Base-by-base conservation (phyloP, 2,888 invertebrate genomes). In the Cistogaster globosa region DNA sequence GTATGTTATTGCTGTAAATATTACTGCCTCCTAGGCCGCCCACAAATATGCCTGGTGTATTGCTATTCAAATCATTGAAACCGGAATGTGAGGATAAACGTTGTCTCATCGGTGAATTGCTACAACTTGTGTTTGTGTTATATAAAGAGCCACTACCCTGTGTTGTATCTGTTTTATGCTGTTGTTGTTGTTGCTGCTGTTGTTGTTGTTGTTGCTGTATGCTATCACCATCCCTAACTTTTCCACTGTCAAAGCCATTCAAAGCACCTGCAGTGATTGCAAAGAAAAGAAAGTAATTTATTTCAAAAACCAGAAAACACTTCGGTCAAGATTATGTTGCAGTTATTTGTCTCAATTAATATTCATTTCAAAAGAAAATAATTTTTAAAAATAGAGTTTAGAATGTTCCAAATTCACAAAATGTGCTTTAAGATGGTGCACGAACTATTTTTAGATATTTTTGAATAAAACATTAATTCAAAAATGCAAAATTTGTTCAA, bases 1-100 rank as follows among this genome's bases (percentile, higher is more conserved):
- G 82, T 75, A 85, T 82, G 53, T 62, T 86, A 53, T 86, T 86
- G 62, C 57, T 75, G 51, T 83, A 86, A 58, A 86, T 83, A 22
- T 86, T 83, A 36, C 83, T 86, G 79, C 86, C 86, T 38, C 86
- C 86, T 63, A 80, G 58, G 72, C 86, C 86, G 14, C 85, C 85
- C 36, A 85, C 82, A 79, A 85, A 85, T 16, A 85, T 65, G 60
- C 85, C 85, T 48, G 82, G 63, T 71, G 69, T 71, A 58, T 74
- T 77, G 45, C 72, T 57, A 81, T 78, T 85, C 75, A 85, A 82
- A 82, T 85, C 85, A 60, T 20, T 85, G 75, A 79, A 78, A 67
- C 80, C 84, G 14, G 85, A 74, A 38, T 85, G 85, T 60, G 85
- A 85, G 16, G 85, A 63, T 12, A 85, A 65, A 60, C 85, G 85